These are phyloP conservation scores for Andrena chrysosceles DNA, from an alignment of 2,888 invertebrate genomes.

Conservation along the genomic window DNA sequence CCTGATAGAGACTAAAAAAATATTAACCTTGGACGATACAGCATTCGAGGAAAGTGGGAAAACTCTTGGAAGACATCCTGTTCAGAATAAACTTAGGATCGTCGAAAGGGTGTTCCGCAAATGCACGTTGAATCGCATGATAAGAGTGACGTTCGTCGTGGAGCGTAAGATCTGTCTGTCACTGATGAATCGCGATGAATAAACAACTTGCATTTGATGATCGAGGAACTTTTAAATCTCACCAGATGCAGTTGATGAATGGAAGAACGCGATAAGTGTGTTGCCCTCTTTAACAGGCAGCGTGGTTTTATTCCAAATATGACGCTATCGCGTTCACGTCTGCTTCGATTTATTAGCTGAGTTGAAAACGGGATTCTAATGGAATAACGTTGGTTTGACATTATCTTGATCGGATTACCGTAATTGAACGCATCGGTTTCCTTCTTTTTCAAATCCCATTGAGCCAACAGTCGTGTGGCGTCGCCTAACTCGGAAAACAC, in stretches of 20 bases:
- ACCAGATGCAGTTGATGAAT: constrained; percentile 1
- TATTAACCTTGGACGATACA: too few species aligned
- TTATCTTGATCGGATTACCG: constrained; percentile 10
- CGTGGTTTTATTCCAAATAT: constrained; percentile 21
- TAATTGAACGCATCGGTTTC: not conserved
- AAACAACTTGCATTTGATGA: not conserved
- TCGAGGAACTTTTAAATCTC: constrained; percentile 24
- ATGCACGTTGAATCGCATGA: not conserved
- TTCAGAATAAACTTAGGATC: too few species aligned
- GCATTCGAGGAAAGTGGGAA: too few species aligned
- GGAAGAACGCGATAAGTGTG: constrained; percentile 26
- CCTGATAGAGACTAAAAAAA: too few species aligned
- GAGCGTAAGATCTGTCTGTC: not conserved
- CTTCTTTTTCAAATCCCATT: constrained; percentile 7
- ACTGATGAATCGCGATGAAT: constrained; percentile 7
- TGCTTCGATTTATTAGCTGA: constrained; percentile 7
- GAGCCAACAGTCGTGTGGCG: not conserved
- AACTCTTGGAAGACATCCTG: too few species aligned
- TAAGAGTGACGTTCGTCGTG: not conserved
- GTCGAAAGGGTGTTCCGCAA: not conserved
- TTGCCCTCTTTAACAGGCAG: constrained; percentile 28
- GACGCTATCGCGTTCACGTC: constrained; percentile 21
- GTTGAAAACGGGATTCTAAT: not conserved
- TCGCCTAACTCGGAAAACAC: constrained; percentile 15
- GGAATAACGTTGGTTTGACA: not conserved